A percentile compares a stretch with the other conserved stretches of the same genome.
Evolutionary conservation across 1,140 invertebrate genomes (phyloP).

Genomic region (Lepidurus apus): DNA sequence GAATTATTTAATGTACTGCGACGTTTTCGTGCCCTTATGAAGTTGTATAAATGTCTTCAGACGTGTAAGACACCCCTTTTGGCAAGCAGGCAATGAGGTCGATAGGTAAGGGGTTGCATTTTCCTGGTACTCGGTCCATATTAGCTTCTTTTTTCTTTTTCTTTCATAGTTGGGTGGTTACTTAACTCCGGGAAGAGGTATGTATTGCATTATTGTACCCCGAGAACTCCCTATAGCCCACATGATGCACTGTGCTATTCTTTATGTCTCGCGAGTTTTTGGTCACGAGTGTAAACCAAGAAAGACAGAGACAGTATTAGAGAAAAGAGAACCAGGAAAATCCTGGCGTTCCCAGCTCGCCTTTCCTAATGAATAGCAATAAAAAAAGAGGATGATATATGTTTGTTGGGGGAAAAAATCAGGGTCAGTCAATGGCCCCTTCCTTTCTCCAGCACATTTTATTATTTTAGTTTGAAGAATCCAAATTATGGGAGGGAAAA

Average conservation of each 20-base stretch:
- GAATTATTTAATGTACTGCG: too few species aligned
- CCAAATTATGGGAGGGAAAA: too few species aligned
- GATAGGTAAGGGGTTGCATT: slow-evolving; percentile 9
- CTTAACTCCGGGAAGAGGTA: neutral
- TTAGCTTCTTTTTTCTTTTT: neutral
- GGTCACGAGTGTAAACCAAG: slow-evolving; percentile 3
- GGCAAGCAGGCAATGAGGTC: neutral
- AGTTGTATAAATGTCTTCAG: neutral
- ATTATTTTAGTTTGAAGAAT: neutral
- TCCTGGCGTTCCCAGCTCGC: neutral
- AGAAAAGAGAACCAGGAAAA: neutral
- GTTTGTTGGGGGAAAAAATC: neutral
- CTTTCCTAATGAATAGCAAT: neutral
- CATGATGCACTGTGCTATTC: too few species aligned
- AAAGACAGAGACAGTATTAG: neutral
- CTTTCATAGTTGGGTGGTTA: neutral
- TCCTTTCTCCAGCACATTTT: neutral
- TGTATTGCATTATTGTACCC: neutral
- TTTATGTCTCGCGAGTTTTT: too few species aligned
- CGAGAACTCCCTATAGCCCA: too few species aligned
- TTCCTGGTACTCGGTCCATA: neutral
- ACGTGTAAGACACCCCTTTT: neutral
- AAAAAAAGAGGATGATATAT: neutral
- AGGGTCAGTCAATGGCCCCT: slow-evolving; percentile 17
- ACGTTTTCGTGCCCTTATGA: too few species aligned